These are phyloP conservation scores for Amphilophus citrinellus DNA, from an alignment of 2,113 vertebrate species.

Conservation along the genomic window DNA sequence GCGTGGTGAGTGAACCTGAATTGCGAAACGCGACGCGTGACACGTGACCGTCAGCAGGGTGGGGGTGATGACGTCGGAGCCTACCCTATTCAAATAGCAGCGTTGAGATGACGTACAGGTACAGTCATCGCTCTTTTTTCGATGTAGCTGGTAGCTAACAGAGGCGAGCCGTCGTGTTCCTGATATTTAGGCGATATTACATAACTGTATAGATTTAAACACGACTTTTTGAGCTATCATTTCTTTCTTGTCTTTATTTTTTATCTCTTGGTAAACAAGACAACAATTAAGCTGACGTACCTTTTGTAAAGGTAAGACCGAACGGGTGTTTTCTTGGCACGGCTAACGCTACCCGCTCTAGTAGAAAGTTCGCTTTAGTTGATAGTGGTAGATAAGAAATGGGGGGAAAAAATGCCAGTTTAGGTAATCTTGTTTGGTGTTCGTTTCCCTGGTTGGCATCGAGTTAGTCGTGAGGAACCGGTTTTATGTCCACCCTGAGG, in stretches of 20 bases:
- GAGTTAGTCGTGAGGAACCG: fast-evolving
- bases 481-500: neutral
- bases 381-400: neutral
- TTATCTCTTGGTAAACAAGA: constrained; percentile 12
- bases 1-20: neutral
- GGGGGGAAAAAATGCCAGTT: neutral
- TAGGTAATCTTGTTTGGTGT: fast-evolving
- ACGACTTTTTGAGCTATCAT: neutral
- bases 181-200: neutral
- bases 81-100: constrained; percentile 41
- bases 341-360: constrained; percentile 30
- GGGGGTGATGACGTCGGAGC: constrained; percentile 45
- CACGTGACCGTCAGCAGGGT: constrained; percentile 35
- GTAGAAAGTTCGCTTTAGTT: neutral
- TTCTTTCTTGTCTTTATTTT: constrained; percentile 19
- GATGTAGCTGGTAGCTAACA: constrained; percentile 6
- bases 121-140: constrained; percentile 67
- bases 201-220: neutral
- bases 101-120: constrained; percentile 55
- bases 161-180: neutral
- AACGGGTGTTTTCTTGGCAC: neutral
- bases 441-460: neutral
- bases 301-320: constrained; percentile 77
- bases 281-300: constrained; percentile 71
- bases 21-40: constrained; percentile 50